Conservation (phyloP, 2,888 invertebrate genomes). For the Prosopocoilus inquinatus region DNA sequence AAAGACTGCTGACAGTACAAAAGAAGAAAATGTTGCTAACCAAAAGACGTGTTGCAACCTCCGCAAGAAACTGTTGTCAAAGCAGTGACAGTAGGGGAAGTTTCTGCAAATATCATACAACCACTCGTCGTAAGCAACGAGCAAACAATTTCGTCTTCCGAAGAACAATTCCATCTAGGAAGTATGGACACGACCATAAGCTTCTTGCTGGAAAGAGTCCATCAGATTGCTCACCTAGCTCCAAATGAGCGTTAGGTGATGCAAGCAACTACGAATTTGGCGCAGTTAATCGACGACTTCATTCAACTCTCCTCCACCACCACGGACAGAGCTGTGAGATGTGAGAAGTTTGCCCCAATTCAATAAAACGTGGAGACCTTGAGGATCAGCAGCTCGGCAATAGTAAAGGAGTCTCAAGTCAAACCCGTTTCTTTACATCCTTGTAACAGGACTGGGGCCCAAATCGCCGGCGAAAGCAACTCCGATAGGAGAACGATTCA, state of each 20-base stretch:
- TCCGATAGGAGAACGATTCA: conserved; percentile 21
- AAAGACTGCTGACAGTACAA: neutral
- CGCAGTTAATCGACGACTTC: too few relatives aligned
- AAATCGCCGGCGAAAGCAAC: neutral
- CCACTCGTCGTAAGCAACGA: too few relatives aligned
- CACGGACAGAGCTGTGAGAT: too few relatives aligned
- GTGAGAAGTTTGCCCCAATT: neutral
- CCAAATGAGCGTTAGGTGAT: too few relatives aligned
- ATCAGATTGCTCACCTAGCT: conserved; percentile 1
- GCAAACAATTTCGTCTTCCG: too few relatives aligned
- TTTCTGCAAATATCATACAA: too few relatives aligned
- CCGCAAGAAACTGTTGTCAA: neutral
- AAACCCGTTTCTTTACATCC: neutral
- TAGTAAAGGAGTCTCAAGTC: conserved; percentile 20
- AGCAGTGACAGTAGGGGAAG: conserved; percentile 4
- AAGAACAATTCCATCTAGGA: neutral
- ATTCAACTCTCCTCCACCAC: neutral
- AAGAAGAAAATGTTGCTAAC: neutral
- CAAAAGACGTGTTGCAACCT: neutral
- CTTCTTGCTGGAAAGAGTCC: conserved; percentile 14
- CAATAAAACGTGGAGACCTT: neutral
- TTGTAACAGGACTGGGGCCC: conserved; percentile 6
- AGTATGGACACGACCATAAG: conserved; percentile 13
- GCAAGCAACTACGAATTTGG: too few relatives aligned
- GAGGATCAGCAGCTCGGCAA: neutral